These are phyloP conservation scores for Yasuhikotakia modesta DNA, from an alignment of 2,797 vertebrate species.

Conservation along the genomic window DNA sequence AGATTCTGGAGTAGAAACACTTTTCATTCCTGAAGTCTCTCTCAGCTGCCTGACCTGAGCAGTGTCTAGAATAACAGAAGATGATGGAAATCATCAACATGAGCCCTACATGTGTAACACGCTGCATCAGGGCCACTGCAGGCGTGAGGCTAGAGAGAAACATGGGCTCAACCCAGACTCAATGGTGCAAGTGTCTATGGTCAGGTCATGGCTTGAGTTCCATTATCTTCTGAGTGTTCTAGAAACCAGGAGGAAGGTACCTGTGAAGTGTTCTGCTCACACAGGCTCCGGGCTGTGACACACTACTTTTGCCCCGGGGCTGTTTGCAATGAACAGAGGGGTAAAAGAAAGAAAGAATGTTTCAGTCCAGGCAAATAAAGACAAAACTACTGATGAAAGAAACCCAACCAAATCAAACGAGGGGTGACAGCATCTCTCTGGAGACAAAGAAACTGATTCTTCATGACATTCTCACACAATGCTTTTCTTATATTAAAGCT, in stretches of 20 bases:
- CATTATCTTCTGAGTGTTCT: constrained; percentile 93
- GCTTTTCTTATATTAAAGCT: neutral
- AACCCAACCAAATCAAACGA: constrained; percentile 83
- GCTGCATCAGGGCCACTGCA: neutral
- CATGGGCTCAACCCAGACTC: constrained; percentile 34
- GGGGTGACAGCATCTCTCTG: constrained; percentile 75
- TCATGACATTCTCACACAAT: constrained; percentile 60
- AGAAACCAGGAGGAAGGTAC: constrained; percentile 99
- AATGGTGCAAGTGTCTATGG: constrained; percentile 49
- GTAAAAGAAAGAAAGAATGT: constrained; percentile 99
- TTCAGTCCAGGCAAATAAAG: constrained; percentile 99
- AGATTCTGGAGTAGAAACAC: constrained; percentile 60
- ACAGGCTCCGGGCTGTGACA: constrained; percentile 96
- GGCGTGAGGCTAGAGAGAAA: neutral
- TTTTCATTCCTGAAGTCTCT: constrained; percentile 58
- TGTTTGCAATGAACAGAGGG: constrained; percentile 99
- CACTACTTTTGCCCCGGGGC: constrained; percentile 99
- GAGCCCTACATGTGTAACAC: constrained; percentile 54
- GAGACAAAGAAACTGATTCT: constrained; percentile 87
- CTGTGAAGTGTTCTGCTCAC: constrained; percentile 94
- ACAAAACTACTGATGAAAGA: constrained; percentile 91
- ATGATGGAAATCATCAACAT: constrained; percentile 89
- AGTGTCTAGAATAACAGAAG: constrained; percentile 92
- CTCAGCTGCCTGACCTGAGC: constrained; percentile 79
- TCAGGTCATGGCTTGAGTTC: constrained; percentile 80